Evolutionary conservation across 2,888 invertebrate genomes (phyloP).

Genomic region (Cyclophora punctaria): DNA sequence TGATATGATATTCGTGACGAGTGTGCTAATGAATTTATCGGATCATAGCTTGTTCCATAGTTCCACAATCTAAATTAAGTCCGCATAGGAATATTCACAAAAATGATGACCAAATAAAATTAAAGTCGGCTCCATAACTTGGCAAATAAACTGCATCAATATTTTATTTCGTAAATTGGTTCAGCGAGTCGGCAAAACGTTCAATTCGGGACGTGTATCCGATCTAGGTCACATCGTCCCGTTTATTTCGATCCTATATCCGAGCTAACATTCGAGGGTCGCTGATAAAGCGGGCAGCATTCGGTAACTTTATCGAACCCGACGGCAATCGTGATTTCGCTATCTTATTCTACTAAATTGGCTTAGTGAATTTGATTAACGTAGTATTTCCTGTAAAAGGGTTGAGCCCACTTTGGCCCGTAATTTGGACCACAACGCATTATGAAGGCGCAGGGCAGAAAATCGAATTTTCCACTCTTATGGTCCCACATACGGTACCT

Average conservation of each 20-base stretch:
- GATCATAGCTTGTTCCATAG: too few relatives aligned
- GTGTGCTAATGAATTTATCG: too few relatives aligned
- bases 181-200: slow-evolving; percentile 1
- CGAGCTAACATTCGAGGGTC: too few relatives aligned
- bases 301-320: slow-evolving; percentile 44
- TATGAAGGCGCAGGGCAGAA: slow-evolving; percentile 59
- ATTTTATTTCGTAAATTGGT: slow-evolving; percentile 4
- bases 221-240: slow-evolving; percentile 8
- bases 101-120: too few relatives aligned
- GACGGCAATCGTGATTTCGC: slow-evolving; percentile 46
- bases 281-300: slow-evolving; percentile 11
- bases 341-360: slow-evolving; percentile 59
- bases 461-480: slow-evolving; percentile 68
- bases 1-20: too few relatives aligned
- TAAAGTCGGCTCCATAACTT: too few relatives aligned
- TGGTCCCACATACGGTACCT: slow-evolving; percentile 36
- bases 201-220: not conserved
- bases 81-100: too few relatives aligned
- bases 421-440: slow-evolving; percentile 49
- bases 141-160: not conserved
- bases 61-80: too few relatives aligned
- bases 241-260: too few relatives aligned
- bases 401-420: slow-evolving; percentile 33
- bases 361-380: slow-evolving; percentile 65
- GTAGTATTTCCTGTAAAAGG: slow-evolving; percentile 54